Percentiles rank a stretch among this genome's conserved stretches.
Evolutionary conservation across 1,140 invertebrate species (phyloP).

Genomic region (Sweltsa coloradensis): DNA sequence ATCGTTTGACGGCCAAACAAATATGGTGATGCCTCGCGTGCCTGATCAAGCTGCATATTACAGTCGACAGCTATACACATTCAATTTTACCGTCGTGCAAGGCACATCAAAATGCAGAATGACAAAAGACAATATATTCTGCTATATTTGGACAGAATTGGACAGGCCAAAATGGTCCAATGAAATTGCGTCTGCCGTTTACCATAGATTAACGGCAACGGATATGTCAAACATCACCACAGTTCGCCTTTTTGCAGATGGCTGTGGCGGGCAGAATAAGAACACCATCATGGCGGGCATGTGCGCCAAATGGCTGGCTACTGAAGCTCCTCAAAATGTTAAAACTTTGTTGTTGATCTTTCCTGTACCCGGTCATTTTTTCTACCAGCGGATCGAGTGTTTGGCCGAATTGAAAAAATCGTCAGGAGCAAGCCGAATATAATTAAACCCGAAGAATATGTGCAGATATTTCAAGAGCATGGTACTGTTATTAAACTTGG

Average conservation of each 20-base stretch:
- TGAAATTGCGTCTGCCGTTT: constrained; percentile 9
- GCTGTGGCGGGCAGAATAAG: constrained; percentile 13
- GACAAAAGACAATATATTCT: constrained; percentile 5
- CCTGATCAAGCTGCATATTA: constrained; percentile 11
- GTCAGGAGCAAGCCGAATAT: neutral
- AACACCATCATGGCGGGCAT: constrained; percentile 4
- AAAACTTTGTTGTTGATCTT: constrained; percentile 3
- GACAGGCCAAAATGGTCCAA: constrained; percentile 2
- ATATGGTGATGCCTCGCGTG: constrained; percentile 4
- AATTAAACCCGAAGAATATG: constrained; percentile 1
- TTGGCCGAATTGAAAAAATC: constrained; percentile 9
- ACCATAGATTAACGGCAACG: neutral
- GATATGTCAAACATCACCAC: constrained; percentile 8
- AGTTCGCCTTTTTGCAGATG: constrained; percentile 4
- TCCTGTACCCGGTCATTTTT: neutral
- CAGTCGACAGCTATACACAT: constrained; percentile 10
- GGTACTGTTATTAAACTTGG: neutral
- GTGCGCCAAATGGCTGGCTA: constrained; percentile 1
- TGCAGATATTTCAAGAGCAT: neutral
- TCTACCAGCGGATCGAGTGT: constrained; percentile 9
- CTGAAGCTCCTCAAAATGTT: constrained; percentile 7
- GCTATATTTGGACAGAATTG: constrained; percentile 4
- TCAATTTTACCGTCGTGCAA: constrained; percentile 11
- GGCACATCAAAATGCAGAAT: constrained; percentile 3
- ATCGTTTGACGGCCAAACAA: constrained; percentile 11